Conservation (phyloP, 2,113 vertebrate species). For the Petrocephalus microphthalmus region DNA sequence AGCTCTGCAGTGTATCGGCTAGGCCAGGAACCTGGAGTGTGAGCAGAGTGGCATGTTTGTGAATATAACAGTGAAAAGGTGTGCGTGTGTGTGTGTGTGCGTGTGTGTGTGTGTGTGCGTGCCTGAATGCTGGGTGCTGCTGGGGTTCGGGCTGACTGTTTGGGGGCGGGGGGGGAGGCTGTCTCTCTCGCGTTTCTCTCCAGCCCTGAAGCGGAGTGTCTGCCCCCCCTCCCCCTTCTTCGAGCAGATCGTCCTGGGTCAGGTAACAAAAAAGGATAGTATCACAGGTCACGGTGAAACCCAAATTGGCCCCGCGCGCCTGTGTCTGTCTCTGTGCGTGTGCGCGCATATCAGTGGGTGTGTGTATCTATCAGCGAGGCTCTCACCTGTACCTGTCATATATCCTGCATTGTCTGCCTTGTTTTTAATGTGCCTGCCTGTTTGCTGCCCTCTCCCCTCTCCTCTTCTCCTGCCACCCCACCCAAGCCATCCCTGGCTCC, state of each 20-base stretch:
- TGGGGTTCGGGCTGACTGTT: constrained; percentile 31
- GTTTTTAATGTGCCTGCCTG: constrained; percentile 60
- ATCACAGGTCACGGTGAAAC: constrained; percentile 74
- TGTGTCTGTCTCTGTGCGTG: constrained; percentile 54
- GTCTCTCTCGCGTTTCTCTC: constrained; percentile 67
- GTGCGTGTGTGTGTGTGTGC: constrained; percentile 32
- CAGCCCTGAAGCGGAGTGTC: constrained; percentile 64
- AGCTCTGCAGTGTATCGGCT: not conserved
- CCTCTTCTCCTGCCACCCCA: not conserved
- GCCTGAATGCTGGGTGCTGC: constrained; percentile 50
- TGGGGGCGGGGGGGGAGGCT: constrained; percentile 44
- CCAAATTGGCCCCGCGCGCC: constrained; percentile 61
- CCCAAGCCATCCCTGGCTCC: constrained; percentile 28
- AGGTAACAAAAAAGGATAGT: constrained; percentile 72
- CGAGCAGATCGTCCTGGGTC: constrained; percentile 61
- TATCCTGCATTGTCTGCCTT: constrained; percentile 63
- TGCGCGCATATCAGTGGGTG: constrained; percentile 40
- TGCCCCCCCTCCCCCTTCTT: constrained; percentile 46
- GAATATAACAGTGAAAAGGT: not conserved
- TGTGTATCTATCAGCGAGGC: constrained; percentile 45
- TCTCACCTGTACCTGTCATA: constrained; percentile 75
- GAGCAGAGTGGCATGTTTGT: not conserved
- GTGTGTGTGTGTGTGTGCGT: constrained; percentile 36
- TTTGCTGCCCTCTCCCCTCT: constrained; percentile 47
- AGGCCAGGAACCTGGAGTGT: not conserved